Base-by-base conservation (phyloP, 1,140 invertebrate species). In the Drosophila albomicans region DNA sequence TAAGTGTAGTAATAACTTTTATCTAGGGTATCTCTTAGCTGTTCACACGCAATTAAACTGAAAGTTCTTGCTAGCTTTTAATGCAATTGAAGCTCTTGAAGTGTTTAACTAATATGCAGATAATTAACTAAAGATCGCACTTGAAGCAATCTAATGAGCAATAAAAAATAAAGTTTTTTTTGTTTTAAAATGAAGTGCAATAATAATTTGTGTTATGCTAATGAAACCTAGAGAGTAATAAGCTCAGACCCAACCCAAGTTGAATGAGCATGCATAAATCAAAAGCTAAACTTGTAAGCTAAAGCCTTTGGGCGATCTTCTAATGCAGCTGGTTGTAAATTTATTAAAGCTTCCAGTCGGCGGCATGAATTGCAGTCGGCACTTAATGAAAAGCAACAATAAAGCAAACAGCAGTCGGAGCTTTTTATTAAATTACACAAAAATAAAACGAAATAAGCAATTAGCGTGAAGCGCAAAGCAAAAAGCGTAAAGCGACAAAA, bases 381-480 rank as follows among this genome's bases (percentile, higher is more conserved):
- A 35, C 8, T 79, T 76, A 65, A 71, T 71, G 11, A 41, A 38
- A 54, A 28, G 13, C 43, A 81, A 20, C 32, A 72, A 75, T 56
- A 49, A 8, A 66, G 45, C 25, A 62, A 46, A n/a, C 10, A 46
- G 11, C 16, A 65, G n/a, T 46, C 13, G 46, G 43, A 75, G 72
- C 72, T 64, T 75, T 45, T 75, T 35, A 70, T 78, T 73, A 73
- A 71, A 67, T 74, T 87, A 64, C 76, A 54, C 41, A 67, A 70
- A 43, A 68, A 32, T 41, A 43, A 78, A 75, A 54, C 56, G 62
- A 75, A 71, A 32, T 54, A 35, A 46, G 84, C 59, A 71, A 85
- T 78, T 70, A 75, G 57, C 51, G 16, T 51, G 32, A 64, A 67
- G 66, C 66, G 41, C 11, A 56, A 61, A 81, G 69, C 68, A 48